Conservation (phyloP, 2,797 vertebrate species). For the Anabacerthia variegaticeps region DNA sequence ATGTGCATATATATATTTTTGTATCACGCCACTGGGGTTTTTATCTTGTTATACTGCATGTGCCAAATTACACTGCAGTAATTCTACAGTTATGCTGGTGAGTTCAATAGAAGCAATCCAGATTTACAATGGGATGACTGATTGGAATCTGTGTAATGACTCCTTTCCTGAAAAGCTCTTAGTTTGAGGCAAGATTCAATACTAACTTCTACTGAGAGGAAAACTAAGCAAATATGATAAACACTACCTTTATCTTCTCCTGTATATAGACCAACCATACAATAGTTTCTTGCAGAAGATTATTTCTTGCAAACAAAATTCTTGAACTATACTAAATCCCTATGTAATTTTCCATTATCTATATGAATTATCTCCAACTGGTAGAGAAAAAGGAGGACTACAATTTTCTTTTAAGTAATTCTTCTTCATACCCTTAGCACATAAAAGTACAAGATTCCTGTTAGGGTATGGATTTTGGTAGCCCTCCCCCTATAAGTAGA, state of each 20-base stretch:
- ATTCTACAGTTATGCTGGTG: not conserved
- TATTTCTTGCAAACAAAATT: not conserved
- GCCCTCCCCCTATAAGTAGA: rapidly evolving
- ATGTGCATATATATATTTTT: not conserved
- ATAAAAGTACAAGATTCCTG: not conserved
- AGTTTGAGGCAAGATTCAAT: constrained; percentile 16
- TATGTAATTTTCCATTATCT: not conserved
- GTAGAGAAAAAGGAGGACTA: not conserved
- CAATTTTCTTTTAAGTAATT: not conserved
- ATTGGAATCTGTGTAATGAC: constrained; percentile 35
- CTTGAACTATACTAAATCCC: not conserved
- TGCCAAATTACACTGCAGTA: constrained; percentile 35
- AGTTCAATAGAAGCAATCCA: constrained; percentile 38
- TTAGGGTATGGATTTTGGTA: not conserved
- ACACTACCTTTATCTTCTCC: not conserved
- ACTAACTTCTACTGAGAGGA: not conserved
- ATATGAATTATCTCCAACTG: not conserved
- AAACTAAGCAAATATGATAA: constrained; percentile 42
- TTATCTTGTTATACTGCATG: not conserved
- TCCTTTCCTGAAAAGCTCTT: constrained; percentile 39
- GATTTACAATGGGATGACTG: constrained; percentile 38
- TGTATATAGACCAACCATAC: not conserved
- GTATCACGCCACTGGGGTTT: not conserved
- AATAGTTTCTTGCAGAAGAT: not conserved
- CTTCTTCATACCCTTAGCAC: not conserved